phyloP scores from a whole-genome alignment of 2,888 invertebrate genomes.

The Drosophila kokeensis region DNA sequence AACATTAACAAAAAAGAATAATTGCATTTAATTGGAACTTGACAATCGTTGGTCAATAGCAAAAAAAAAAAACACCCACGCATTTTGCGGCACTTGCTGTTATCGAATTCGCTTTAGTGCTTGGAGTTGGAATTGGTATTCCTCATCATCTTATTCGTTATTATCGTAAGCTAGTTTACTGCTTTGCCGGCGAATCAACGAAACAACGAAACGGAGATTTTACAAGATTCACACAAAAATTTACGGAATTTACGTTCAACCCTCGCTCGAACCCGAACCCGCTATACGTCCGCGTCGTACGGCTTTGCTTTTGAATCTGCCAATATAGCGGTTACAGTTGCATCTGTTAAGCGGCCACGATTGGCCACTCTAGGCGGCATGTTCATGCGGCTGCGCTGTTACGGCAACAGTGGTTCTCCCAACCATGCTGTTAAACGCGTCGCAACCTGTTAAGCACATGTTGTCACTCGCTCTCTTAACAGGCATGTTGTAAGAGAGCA shows the following conservation, averaged over 20 bases:
- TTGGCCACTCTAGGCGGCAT: neutral
- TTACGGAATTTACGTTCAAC: constrained; percentile 43
- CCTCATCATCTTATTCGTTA: neutral
- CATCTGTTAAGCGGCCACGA: constrained; percentile 18
- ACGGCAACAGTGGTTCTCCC: constrained; percentile 30
- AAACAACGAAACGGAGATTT: constrained; percentile 6
- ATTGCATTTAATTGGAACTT: constrained; percentile 18
- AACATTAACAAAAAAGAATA: constrained; percentile 45
- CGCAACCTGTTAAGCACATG: constrained; percentile 38
- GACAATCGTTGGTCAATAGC: constrained; percentile 3
- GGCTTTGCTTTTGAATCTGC: constrained; percentile 59
- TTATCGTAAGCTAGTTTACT: neutral
- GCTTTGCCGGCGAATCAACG: constrained; percentile 39
- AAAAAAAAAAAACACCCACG: constrained; percentile 48
- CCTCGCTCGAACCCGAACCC: constrained; percentile 45
- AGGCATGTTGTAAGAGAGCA: constrained; percentile 10
- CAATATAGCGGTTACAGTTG: constrained; percentile 44
- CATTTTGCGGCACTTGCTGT: constrained; percentile 41
- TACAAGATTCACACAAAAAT: constrained; percentile 29
- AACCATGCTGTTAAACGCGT: constrained; percentile 23
- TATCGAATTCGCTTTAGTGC: constrained; percentile 3
- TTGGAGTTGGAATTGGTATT: neutral
- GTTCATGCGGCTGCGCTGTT: constrained; percentile 28
- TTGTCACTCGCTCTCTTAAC: neutral
- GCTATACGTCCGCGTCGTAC: constrained; percentile 51